Base-by-base conservation (phyloP, 2,888 invertebrate genomes). In the Cenopis cana region DNA sequence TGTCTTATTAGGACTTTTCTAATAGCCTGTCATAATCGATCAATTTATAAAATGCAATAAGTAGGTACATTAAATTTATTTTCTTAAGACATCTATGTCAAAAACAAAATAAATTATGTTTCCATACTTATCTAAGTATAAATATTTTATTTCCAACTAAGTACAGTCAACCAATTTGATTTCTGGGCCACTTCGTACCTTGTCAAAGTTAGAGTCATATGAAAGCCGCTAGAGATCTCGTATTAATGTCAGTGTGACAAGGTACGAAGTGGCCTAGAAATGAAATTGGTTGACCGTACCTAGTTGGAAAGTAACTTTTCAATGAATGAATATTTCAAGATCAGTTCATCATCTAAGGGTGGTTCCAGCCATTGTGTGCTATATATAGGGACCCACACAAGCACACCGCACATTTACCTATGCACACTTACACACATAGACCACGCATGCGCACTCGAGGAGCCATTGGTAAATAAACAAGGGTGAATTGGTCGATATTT, bases 261-360 rank as follows among this genome's bases (percentile, higher is more conserved):
- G n/a, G n/a, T n/a, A n/a, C n/a, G n/a, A n/a, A n/a, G n/a, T n/a
- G n/a, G n/a, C n/a, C n/a, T n/a, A n/a, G n/a, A n/a, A n/a, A n/a
- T n/a, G n/a, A n/a, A n/a, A n/a, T n/a, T n/a, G n/a, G n/a, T n/a
- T n/a, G n/a, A n/a, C n/a, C n/a, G n/a, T n/a, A 6, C 14, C 14
- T 17, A 20, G 36, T 36, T 36, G 5, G 11, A 64, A 64, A 64
- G 24, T 14, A 65, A 50, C 36, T 38, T 64, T 36, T 49, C 81
- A 82, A 49, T 38, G n/a, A 81, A 80, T 81, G 74, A 61, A 85
- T 86, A 86, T 85, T 87, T 86, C 85, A 85, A 82, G 85, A 87
- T 83, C 82, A 84, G 84, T 90, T 91, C 88, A 88, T 89, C 91
- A 91, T 92, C 86, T 82, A 74, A 78, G 82, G 84, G 78, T 78